These are phyloP conservation scores for Ashinkailepas kermadecensis DNA, from an alignment of 2,888 invertebrate species.

Conservation along the genomic window DNA sequence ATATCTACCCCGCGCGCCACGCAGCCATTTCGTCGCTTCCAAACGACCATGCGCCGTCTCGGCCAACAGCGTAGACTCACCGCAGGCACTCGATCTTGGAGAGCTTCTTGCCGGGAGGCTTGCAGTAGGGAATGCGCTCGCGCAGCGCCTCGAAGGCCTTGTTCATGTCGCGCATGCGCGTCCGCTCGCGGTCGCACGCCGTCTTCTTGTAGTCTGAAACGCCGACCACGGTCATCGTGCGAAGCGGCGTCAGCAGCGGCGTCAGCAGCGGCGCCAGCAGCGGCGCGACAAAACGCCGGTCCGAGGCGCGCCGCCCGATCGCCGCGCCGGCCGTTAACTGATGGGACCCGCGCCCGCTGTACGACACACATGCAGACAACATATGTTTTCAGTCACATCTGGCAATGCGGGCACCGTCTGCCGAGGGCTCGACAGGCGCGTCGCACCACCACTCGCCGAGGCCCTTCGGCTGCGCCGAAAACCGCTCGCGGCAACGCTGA, in stretches of 20 bases:
- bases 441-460: too few species aligned
- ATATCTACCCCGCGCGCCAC: background rate
- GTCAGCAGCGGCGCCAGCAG: background rate
- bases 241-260: too few species aligned
- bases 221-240: background rate
- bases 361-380: background rate
- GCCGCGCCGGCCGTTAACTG: background rate
- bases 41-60: background rate
- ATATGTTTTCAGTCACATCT: background rate
- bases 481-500: too few species aligned
- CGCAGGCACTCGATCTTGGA: conserved; percentile 76
- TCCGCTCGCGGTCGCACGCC: conserved; percentile 73
- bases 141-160: conserved; percentile 67
- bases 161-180: conserved; percentile 80
- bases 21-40: too few species aligned
- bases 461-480: too few species aligned
- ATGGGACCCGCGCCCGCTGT: background rate
- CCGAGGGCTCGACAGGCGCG: background rate
- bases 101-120: conserved; percentile 74
- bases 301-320: background rate
- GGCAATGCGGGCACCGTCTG: background rate
- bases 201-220: conserved; percentile 68
- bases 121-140: conserved; percentile 62
- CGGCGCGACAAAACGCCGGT: background rate
- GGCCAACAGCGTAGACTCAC: conserved; percentile 44